Conservation (phyloP, 2,888 invertebrate genomes). For the Sussaba pulchella region DNA sequence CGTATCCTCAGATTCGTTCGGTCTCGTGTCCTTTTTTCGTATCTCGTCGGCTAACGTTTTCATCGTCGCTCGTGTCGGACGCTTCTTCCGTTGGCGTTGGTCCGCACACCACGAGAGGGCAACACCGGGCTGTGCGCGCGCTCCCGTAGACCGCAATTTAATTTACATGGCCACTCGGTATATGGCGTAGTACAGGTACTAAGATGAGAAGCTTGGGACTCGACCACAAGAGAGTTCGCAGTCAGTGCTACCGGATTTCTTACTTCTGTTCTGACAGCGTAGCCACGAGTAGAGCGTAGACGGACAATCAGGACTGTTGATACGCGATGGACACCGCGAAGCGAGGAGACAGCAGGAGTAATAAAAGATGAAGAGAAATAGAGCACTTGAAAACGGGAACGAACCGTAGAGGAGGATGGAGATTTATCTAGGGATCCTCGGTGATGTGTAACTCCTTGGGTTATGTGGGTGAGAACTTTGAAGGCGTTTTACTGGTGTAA, state of each 20-base stretch:
- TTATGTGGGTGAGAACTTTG: slow-evolving; percentile 2
- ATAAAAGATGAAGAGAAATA: too few species aligned
- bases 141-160: slow-evolving; percentile 68
- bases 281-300: slow-evolving; percentile 32
- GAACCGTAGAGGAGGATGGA: too few species aligned
- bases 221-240: slow-evolving; percentile 53
- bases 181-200: slow-evolving; percentile 46
- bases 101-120: slow-evolving; percentile 49
- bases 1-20: slow-evolving; percentile 51
- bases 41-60: slow-evolving; percentile 72
- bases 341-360: too few species aligned
- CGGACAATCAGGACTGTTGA: slow-evolving; percentile 42
- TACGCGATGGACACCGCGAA: slow-evolving; percentile 14
- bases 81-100: slow-evolving; percentile 45
- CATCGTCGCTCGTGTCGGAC: slow-evolving; percentile 68
- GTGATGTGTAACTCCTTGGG: too few species aligned
- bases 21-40: slow-evolving; percentile 55
- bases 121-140: background rate
- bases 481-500: slow-evolving; percentile 33
- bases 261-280: slow-evolving; percentile 33
- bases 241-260: slow-evolving; percentile 56
- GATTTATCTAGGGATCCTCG: too few species aligned
- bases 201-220: slow-evolving; percentile 48
- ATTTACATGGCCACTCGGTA: slow-evolving; percentile 66
- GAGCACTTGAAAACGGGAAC: too few species aligned